A percentile compares a stretch with the other conserved stretches of the same genome.
These are phyloP conservation scores for Dusona sp. DNA, from an alignment of 2,888 invertebrate genomes.

Conservation along the genomic window DNA sequence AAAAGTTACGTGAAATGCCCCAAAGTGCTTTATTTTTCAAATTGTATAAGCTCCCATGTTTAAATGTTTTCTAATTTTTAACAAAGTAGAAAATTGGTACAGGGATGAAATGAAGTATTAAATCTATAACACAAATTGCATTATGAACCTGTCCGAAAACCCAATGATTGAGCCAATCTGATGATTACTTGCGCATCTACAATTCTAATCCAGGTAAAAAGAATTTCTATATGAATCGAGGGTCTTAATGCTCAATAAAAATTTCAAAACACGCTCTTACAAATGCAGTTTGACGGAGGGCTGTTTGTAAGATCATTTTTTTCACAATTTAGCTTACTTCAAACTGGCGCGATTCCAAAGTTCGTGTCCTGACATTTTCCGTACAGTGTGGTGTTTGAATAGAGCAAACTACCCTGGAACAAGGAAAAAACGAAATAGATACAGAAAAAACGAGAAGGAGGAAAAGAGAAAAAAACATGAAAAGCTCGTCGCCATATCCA, in stretches of 20 bases:
- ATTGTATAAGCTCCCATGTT: too few species aligned
- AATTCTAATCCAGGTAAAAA: not conserved
- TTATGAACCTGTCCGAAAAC: not conserved
- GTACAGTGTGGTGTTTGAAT: conserved; percentile 10
- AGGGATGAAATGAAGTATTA: not conserved
- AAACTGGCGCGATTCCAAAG: conserved; percentile 18
- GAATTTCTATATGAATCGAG: not conserved
- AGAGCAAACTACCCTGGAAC: conserved; percentile 5
- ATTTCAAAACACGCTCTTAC: not conserved
- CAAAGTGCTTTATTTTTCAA: too few species aligned
- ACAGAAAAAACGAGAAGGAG: not conserved
- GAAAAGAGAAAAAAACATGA: conserved; percentile 66
- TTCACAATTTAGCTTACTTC: conserved; percentile 10
- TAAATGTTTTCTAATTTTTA: not conserved
- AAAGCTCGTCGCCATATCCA: conserved; percentile 67
- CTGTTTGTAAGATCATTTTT: not conserved
- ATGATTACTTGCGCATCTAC: not conserved
- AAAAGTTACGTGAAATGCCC: too few species aligned
- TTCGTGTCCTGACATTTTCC: not conserved
- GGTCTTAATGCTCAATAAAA: not conserved
- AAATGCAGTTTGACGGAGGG: not conserved
- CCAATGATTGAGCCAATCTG: not conserved
- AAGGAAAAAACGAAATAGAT: not conserved
- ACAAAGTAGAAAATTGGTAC: not conserved
- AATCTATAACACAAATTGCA: too few species aligned